A percentile compares a stretch with the other conserved stretches of the same genome.
Conservation (phyloP, 2,113 vertebrate genomes). For the Athene cunicularia region DNA sequence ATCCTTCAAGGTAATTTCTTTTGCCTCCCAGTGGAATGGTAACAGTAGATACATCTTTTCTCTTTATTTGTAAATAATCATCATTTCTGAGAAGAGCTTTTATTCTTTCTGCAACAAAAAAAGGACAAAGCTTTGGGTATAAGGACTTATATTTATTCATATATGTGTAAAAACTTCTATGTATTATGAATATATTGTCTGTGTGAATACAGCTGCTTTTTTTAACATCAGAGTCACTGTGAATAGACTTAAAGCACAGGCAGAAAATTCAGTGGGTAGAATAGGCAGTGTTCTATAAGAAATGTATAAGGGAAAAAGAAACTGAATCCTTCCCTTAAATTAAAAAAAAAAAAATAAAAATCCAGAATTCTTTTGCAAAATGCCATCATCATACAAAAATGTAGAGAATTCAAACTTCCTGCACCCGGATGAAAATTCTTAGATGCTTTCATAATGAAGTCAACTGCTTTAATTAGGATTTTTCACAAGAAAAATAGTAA, state of each 20-base stretch:
- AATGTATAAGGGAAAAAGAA: background rate
- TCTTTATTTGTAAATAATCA: background rate
- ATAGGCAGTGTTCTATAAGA: background rate
- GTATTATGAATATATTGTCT: background rate
- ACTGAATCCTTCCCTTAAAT: background rate
- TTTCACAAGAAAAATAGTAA: background rate
- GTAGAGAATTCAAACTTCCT: background rate
- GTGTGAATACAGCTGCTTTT: background rate
- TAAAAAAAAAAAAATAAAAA: background rate
- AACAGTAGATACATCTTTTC: background rate
- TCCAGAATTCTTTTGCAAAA: background rate
- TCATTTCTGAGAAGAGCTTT: background rate
- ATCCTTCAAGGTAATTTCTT: background rate
- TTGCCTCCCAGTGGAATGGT: background rate
- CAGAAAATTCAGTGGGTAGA: background rate
- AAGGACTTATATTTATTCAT: background rate
- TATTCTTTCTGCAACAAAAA: background rate
- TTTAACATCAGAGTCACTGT: background rate
- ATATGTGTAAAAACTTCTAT: background rate
- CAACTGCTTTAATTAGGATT: background rate
- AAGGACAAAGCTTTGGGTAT: background rate
- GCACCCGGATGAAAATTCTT: background rate
- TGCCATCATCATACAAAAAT: background rate
- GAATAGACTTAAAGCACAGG: background rate
- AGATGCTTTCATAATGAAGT: background rate